phyloP scores from a whole-genome alignment of 2,113 vertebrate genomes.

The Neomonachus schauinslandi region DNA sequence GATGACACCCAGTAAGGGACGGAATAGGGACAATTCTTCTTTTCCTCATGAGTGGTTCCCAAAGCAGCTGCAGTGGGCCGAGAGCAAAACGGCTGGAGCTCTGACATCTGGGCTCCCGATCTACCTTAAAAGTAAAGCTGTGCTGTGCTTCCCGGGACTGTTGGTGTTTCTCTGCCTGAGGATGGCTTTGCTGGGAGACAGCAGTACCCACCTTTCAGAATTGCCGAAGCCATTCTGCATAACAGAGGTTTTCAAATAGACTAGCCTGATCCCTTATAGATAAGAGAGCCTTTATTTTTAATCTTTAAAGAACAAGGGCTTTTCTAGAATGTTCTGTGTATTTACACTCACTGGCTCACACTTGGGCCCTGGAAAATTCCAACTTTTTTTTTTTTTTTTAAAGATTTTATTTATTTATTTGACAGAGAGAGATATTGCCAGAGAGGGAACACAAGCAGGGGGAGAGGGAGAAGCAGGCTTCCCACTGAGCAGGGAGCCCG shows the following conservation, averaged over 20 bases:
- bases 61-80: background rate
- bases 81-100: background rate
- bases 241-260: background rate
- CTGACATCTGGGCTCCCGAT: background rate
- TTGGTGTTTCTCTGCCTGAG: background rate
- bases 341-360: background rate
- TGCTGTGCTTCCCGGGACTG: rapidly evolving
- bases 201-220: background rate
- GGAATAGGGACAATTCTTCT: background rate
- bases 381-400: background rate
- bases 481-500: no score
- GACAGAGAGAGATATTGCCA: no score
- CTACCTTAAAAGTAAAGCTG: background rate
- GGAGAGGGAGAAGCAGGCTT: no score
- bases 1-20: background rate
- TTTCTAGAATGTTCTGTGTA: slow-evolving; percentile 49
- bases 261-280: background rate
- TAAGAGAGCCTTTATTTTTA: background rate
- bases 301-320: background rate
- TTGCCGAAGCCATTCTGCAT: background rate
- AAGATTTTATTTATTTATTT: no score
- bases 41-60: background rate
- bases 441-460: no score
- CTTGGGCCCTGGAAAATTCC: background rate
- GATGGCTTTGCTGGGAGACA: background rate